Evolutionary conservation across 1,140 invertebrate species (phyloP).

Genomic region (Danaus melanippus): DNA sequence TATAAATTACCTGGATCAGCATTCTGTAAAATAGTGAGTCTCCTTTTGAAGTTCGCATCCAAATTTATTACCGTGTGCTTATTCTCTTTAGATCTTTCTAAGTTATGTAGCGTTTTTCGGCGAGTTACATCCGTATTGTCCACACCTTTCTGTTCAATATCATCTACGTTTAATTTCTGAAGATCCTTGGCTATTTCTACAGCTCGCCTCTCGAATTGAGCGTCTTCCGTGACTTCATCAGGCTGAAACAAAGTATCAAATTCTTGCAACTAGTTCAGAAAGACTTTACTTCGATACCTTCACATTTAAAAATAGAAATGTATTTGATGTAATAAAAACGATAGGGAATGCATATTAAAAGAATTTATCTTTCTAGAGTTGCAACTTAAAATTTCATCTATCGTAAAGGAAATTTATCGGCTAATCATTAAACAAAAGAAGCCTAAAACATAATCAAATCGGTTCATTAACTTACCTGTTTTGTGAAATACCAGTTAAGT

Average conservation of each 20-base stretch:
- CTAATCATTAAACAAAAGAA: too few relatives aligned
- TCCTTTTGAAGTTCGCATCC: constrained; percentile 92
- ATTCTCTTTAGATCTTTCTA: constrained; percentile 86
- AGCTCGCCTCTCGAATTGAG: constrained; percentile 88
- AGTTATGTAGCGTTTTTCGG: constrained; percentile 88
- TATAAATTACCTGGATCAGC: constrained; percentile 33
- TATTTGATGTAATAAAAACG: too few relatives aligned
- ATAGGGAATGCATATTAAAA: too few relatives aligned
- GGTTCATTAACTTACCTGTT: constrained; percentile 76
- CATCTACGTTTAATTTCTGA: constrained; percentile 86
- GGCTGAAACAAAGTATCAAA: constrained; percentile 64
- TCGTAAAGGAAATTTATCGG: too few relatives aligned
- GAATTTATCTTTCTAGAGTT: too few relatives aligned
- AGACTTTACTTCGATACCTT: too few relatives aligned
- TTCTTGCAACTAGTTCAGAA: too few relatives aligned
- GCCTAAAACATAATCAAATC: too few relatives aligned
- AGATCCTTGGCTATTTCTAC: constrained; percentile 93
- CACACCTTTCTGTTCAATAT: constrained; percentile 86
- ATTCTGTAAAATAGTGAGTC: constrained; percentile 79
- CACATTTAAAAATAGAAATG: too few relatives aligned
- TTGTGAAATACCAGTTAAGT: constrained; percentile 87
- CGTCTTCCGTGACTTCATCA: constrained; percentile 87
- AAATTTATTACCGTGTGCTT: constrained; percentile 89
- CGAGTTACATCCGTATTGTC: constrained; percentile 84
- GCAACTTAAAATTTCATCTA: too few relatives aligned